Percentiles rank a stretch among this genome's conserved stretches.
These are phyloP conservation scores for Anodontia alba DNA, from an alignment of 2,888 invertebrate genomes.

Conservation along the genomic window DNA sequence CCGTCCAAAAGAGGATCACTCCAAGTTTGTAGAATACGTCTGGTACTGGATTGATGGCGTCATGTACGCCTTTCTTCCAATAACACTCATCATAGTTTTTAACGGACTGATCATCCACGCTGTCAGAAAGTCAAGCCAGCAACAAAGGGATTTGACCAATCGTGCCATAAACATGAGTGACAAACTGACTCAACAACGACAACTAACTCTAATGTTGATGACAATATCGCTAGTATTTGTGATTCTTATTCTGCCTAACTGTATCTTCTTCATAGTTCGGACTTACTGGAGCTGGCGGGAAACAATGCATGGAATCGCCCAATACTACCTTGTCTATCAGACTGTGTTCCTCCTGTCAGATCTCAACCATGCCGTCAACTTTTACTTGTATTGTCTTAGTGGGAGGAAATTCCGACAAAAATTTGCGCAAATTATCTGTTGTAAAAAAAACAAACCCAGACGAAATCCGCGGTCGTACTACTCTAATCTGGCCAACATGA, in stretches of 20 bases:
- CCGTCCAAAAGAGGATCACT: slow-evolving; percentile 46
- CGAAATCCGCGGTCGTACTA: slow-evolving; percentile 8
- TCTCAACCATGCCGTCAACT: slow-evolving; percentile 75
- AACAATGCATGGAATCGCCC: slow-evolving; percentile 55
- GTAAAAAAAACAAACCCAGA: slow-evolving; percentile 18
- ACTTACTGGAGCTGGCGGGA: slow-evolving; percentile 66
- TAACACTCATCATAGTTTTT: slow-evolving; percentile 67
- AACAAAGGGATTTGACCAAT: slow-evolving; percentile 63
- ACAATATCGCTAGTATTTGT: slow-evolving; percentile 73
- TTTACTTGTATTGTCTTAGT: slow-evolving; percentile 74
- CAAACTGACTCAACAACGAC: slow-evolving; percentile 69
- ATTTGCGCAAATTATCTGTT: slow-evolving; percentile 61
- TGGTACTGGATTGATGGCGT: slow-evolving; percentile 78
- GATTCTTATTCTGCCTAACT: slow-evolving; percentile 73
- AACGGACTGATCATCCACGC: slow-evolving; percentile 73
- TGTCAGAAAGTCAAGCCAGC: slow-evolving; percentile 58
- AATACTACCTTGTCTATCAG: slow-evolving; percentile 64
- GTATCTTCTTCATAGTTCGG: slow-evolving; percentile 70
- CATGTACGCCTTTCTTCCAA: slow-evolving; percentile 72
- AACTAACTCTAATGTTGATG: slow-evolving; percentile 76
- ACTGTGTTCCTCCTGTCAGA: slow-evolving; percentile 68
- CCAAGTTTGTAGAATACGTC: slow-evolving; percentile 57
- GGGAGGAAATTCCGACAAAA: slow-evolving; percentile 69
- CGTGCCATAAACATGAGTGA: slow-evolving; percentile 60
- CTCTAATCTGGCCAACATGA: neutral